Evolutionary conservation across 2,797 vertebrate genomes (phyloP).

Genomic region (Eupleurogrammus muticus): DNA sequence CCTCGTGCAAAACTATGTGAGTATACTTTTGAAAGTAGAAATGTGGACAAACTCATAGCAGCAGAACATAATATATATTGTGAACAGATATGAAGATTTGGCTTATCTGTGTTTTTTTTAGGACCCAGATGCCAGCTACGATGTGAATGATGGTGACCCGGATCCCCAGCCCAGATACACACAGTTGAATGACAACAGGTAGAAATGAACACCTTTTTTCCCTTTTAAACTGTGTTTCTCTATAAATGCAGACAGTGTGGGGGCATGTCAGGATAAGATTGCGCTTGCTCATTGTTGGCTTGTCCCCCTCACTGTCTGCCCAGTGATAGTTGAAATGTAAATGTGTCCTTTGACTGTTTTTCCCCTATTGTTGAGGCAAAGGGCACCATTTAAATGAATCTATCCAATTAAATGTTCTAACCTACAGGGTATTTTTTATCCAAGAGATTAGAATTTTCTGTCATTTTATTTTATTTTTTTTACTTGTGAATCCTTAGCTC

Average conservation of each 20-base stretch:
- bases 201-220: conserved; percentile 9
- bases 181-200: conserved; percentile 97
- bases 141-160: conserved; percentile 96
- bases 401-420: conserved; percentile 20
- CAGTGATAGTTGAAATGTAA: conserved; percentile 25
- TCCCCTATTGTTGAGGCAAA: conserved; percentile 16
- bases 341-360: conserved; percentile 4
- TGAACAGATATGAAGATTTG: neutral
- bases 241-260: conserved; percentile 17
- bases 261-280: conserved; percentile 24
- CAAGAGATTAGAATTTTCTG: conserved; percentile 14
- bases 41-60: neutral
- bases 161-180: conserved; percentile 98
- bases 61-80: neutral
- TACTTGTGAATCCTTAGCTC: conserved; percentile 5
- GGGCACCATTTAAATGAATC: conserved; percentile 16
- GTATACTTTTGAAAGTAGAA: conserved; percentile 38
- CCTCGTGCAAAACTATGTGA: conserved; percentile 84
- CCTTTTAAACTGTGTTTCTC: conserved; percentile 15
- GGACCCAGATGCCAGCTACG: conserved; percentile 94
- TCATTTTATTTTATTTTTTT: conserved; percentile 1
- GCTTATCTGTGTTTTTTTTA: conserved; percentile 54
- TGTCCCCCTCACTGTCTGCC: conserved; percentile 17
- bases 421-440: conserved; percentile 7
- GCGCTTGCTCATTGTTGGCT: conserved; percentile 39